Base-by-base conservation (phyloP, 2,797 vertebrate species). In the Hypotaenidia okinawae region DNA sequence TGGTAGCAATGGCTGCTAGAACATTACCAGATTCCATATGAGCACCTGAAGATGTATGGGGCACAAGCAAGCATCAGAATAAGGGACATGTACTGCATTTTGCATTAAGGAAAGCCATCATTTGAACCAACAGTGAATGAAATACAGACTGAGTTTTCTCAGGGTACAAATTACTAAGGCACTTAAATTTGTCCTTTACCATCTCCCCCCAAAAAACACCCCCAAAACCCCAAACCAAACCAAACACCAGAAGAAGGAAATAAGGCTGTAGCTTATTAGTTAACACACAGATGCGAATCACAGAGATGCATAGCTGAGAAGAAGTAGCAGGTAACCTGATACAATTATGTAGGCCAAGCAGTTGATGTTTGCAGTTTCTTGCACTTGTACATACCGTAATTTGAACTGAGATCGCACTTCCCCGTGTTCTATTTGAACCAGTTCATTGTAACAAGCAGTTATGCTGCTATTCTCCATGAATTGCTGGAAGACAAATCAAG, bases 361-460 rank as follows among this genome's bases (percentile, higher is more conserved):
- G 13, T 22, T 52, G 55, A 67, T 37, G 23, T 49, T 45, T 77
- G 49, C 24, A 57, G 70, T 49, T 69, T 66, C 78, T 94, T 80
- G 68, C 22, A 57, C 61, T 70, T 95, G 39, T 89, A 98, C 98
- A 2, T 99, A 99, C 99, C 99, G 98, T 97, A 99, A 98, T 97
- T 99, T 99, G 97, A 99, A 99, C 96, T 99, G 99, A 93, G 98
- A 99, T 93, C 98, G 98, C 95, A 99, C 99, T 97, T 99, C 99
- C 59, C 99, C 99, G 0, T 98, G 98, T 91, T 99, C 99, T 89
- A 99, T 98, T 97, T 99, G 99, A 89, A 99, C 86, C 95, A 99
- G 98, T 96, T 99, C 99, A 95, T 99, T 99, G 96, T 99, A 99
- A 97, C 99, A 99, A 92, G 98, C 98, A 32, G 98, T 97, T 94